phyloP scores from a whole-genome alignment of 2,113 vertebrate genomes.

The Erpornis zantholeuca region DNA sequence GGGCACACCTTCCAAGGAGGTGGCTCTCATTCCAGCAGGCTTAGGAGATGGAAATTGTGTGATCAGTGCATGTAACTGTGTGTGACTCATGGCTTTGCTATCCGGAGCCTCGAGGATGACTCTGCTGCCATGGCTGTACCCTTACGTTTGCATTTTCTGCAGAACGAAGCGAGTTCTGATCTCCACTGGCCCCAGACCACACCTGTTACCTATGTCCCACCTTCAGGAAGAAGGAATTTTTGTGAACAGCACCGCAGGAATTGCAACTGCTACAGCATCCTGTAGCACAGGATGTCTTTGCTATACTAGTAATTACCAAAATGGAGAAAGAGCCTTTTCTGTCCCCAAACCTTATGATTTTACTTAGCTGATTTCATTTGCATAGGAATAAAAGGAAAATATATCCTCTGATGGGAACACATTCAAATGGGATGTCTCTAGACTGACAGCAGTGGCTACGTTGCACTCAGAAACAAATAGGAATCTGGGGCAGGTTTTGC shows the following conservation, averaged over 20 bases:
- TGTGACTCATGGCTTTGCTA: background rate
- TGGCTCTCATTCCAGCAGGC: background rate
- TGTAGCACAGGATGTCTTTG: background rate
- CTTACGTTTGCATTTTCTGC: background rate
- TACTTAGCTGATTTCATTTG: background rate
- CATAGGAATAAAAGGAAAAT: background rate
- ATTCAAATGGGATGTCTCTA: background rate
- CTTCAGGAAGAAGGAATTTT: background rate
- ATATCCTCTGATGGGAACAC: background rate
- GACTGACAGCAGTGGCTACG: background rate
- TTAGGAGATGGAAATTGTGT: background rate
- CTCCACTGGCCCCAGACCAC: background rate
- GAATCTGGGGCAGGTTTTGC: background rate
- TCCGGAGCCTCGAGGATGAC: background rate
- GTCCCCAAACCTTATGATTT: background rate
- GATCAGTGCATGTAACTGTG: background rate
- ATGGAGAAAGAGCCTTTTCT: background rate
- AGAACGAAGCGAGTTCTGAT: rapidly evolving
- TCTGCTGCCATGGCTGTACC: background rate
- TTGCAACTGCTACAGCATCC: background rate
- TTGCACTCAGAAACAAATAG: background rate
- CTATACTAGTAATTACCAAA: background rate
- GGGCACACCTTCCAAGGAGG: background rate
- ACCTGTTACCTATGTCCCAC: rapidly evolving
- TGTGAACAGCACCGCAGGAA: background rate